A percentile compares a stretch with the other conserved stretches of the same genome.
phyloP scores from a whole-genome alignment of 2,888 invertebrate species.

The Spicauda simplicius region DNA sequence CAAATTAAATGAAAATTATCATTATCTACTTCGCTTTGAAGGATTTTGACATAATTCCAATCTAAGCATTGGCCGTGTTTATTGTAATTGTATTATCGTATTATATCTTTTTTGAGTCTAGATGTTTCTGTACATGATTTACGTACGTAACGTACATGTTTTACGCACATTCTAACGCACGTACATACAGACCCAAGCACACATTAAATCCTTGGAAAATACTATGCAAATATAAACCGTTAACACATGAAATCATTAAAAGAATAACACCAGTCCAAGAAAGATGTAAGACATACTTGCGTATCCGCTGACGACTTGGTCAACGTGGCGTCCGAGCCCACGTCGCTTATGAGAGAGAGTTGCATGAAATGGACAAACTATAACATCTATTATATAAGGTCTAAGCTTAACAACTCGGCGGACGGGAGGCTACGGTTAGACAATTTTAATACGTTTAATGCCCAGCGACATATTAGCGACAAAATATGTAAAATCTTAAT shows the following conservation, averaged over 20 bases:
- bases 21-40: too few relatives aligned
- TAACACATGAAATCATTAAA: not conserved
- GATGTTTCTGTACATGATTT: too few relatives aligned
- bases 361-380: slow-evolving; percentile 85
- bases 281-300: slow-evolving; percentile 75
- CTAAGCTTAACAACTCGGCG: slow-evolving; percentile 8
- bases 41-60: too few relatives aligned
- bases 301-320: slow-evolving; percentile 81
- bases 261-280: slow-evolving; percentile 43
- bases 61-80: too few relatives aligned
- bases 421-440: slow-evolving; percentile 13
- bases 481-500: not conserved
- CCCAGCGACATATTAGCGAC: slow-evolving; percentile 1
- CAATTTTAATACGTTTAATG: slow-evolving; percentile 7
- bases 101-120: too few relatives aligned
- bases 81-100: too few relatives aligned
- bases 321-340: slow-evolving; percentile 78
- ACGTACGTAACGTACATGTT: too few relatives aligned
- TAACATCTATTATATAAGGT: slow-evolving; percentile 73
- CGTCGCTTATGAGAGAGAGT: slow-evolving; percentile 83
- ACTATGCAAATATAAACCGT: too few relatives aligned
- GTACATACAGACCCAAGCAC: too few relatives aligned
- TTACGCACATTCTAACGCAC: too few relatives aligned
- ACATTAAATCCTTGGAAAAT: too few relatives aligned
- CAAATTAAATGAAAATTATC: too few relatives aligned